phyloP scores from a whole-genome alignment of 1,140 invertebrate species.

The Cyphomyrmex costatus region DNA sequence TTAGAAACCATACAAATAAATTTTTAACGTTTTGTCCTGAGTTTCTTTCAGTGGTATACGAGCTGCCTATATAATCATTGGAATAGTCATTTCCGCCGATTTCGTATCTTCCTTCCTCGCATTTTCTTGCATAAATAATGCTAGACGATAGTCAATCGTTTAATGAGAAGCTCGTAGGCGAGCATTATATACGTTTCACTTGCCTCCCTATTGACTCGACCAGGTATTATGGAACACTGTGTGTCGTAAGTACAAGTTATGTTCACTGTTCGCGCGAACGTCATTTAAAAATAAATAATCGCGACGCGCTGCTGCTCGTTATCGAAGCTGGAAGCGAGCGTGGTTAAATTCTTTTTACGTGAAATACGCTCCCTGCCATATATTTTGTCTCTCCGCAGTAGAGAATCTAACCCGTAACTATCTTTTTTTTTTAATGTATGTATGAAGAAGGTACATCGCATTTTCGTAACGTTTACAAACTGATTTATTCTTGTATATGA shows the following conservation, averaged over 20 bases:
- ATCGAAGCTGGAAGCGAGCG: conserved; percentile 37
- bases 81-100: conserved; percentile 26
- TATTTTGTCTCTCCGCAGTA: conserved; percentile 1
- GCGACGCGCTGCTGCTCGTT: conserved; percentile 34
- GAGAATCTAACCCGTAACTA: not conserved
- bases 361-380: conserved; percentile 12
- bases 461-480: conserved; percentile 1
- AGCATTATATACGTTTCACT: conserved; percentile 23
- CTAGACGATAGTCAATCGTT: conserved; percentile 18
- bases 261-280: conserved; percentile 31
- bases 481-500: not conserved
- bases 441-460: conserved; percentile 1
- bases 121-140: conserved; percentile 39
- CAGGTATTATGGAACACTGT: conserved; percentile 52
- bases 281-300: conserved; percentile 51
- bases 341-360: conserved; percentile 11
- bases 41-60: not conserved
- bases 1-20: not conserved
- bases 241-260: conserved; percentile 59
- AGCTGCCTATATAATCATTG: conserved; percentile 45
- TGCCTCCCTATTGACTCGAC: conserved; percentile 43
- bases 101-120: conserved; percentile 18
- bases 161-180: conserved; percentile 21
- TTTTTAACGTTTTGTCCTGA: not conserved
- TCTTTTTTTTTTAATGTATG: not conserved